phyloP scores from a whole-genome alignment of 2,113 vertebrate genomes.

The Chlorodrepanis virens region DNA sequence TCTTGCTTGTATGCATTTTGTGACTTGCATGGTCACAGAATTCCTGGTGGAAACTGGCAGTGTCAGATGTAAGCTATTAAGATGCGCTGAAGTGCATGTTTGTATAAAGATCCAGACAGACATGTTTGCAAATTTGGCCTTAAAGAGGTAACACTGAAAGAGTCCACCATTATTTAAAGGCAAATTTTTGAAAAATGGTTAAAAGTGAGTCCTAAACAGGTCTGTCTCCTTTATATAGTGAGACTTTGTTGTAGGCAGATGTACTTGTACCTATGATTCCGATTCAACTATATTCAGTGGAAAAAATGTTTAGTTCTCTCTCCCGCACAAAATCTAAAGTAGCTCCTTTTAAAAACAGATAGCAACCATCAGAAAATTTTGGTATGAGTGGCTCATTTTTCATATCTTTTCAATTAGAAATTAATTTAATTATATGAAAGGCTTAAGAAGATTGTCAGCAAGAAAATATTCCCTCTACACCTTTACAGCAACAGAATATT shows the following conservation, averaged over 20 bases:
- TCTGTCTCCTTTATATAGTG: neutral
- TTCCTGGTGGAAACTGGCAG: neutral
- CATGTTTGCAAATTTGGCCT: neutral
- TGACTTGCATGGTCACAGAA: neutral
- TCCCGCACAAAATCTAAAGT: neutral
- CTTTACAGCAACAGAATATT: neutral
- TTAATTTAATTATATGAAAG: fast-evolving
- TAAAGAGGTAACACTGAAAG: neutral
- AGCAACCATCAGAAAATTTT: neutral
- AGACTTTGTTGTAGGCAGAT: neutral
- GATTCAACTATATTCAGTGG: neutral
- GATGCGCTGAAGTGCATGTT: neutral
- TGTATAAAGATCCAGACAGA: neutral
- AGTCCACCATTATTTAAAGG: neutral
- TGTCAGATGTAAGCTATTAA: neutral
- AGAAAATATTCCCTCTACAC: neutral
- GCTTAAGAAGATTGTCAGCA: neutral
- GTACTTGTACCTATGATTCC: neutral
- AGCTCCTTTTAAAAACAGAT: neutral
- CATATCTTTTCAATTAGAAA: neutral
- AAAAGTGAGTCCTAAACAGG: neutral
- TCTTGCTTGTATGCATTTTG: neutral
- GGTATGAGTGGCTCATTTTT: neutral
- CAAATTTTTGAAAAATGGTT: neutral
- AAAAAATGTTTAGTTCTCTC: neutral